Conservation (phyloP, 2,797 vertebrate genomes). For the Gambelia wislizenii region DNA sequence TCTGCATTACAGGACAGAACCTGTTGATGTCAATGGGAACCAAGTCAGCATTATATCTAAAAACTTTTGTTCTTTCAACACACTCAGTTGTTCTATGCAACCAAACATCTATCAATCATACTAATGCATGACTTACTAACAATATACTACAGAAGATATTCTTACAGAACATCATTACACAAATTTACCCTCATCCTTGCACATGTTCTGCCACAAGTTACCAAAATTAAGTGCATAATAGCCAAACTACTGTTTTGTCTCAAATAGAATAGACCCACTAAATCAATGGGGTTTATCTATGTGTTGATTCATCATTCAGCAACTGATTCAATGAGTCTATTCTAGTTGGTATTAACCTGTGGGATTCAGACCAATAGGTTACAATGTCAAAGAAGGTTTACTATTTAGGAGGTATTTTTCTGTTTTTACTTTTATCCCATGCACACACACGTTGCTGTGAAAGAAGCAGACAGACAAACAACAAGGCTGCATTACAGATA, state of each 20-base stretch:
- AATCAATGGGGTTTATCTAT: too few species aligned
- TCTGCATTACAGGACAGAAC: not conserved
- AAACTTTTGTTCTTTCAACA: too few species aligned
- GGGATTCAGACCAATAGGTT: too few species aligned
- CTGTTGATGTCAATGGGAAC: not conserved
- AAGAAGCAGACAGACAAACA: not conserved
- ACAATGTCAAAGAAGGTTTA: not conserved
- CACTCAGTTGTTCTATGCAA: too few species aligned
- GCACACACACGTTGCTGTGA: not conserved
- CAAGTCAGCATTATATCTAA: not conserved
- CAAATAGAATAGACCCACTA: too few species aligned
- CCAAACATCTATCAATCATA: too few species aligned
- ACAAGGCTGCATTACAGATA: not conserved
- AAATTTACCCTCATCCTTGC: not conserved
- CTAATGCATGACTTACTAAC: too few species aligned
- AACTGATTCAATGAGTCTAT: too few species aligned
- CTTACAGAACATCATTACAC: not conserved
- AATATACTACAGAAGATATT: too few species aligned
- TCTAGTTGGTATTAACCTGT: too few species aligned
- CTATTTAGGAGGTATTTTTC: not conserved
- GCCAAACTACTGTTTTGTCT: too few species aligned
- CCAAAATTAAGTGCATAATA: not conserved
- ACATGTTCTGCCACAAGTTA: not conserved
- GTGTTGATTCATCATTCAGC: too few species aligned
- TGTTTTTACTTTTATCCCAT: not conserved